A percentile compares a stretch with the other conserved stretches of the same genome.
Evolutionary conservation across 2,113 vertebrate species (phyloP).

Genomic region (Hemicordylus capensis): DNA sequence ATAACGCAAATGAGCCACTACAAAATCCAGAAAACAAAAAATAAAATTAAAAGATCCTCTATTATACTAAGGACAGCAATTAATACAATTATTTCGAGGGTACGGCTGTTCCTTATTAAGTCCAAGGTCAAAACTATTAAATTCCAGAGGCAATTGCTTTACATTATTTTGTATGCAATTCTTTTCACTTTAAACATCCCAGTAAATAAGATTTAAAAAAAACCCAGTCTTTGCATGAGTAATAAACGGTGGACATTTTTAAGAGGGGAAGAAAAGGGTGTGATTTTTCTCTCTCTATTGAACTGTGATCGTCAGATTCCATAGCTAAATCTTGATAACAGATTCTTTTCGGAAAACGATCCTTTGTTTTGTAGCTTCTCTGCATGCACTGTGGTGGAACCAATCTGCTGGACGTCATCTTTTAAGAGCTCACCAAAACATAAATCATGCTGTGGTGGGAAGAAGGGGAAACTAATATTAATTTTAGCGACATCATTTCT

Average conservation of each 20-base stretch:
- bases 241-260: constrained; percentile 78
- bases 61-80: constrained; percentile 53
- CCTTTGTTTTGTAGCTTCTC: constrained; percentile 69
- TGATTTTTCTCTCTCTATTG: constrained; percentile 52
- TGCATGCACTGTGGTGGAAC: constrained; percentile 81
- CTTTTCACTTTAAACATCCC: constrained; percentile 70
- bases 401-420: constrained; percentile 67
- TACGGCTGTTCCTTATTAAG: constrained; percentile 75
- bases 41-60: constrained; percentile 7
- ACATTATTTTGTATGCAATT: constrained; percentile 70
- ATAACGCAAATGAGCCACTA: constrained; percentile 61
- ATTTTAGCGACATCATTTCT: neutral
- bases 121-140: constrained; percentile 71
- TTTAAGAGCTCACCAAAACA: constrained; percentile 97
- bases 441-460: constrained; percentile 95
- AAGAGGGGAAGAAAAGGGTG: constrained; percentile 69
- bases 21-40: constrained; percentile 56
- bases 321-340: constrained; percentile 61
- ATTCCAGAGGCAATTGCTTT: constrained; percentile 65
- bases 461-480: constrained; percentile 53
- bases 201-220: constrained; percentile 64
- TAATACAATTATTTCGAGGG: constrained; percentile 53
- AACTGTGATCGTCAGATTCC: constrained; percentile 65
- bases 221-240: constrained; percentile 82
- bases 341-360: constrained; percentile 71